Evolutionary conservation across 2,797 vertebrate species (phyloP).

Genomic region (Thripadectes ignobilis): DNA sequence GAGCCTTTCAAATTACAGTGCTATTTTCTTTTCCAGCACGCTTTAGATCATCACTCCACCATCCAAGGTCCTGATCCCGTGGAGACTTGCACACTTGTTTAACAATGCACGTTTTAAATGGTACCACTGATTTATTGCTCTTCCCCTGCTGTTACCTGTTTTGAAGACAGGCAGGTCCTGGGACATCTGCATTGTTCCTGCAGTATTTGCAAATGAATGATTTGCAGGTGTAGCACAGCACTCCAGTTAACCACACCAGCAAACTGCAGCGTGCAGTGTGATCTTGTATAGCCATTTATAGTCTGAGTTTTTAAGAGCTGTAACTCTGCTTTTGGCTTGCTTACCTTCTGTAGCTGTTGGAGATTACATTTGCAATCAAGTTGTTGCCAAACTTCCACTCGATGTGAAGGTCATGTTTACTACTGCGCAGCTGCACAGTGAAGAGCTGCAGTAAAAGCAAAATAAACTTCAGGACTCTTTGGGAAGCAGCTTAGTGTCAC

Average conservation of each 20-base stretch:
- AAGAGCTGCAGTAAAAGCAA: constrained; percentile 31
- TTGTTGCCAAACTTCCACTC: constrained; percentile 45
- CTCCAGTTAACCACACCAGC: background rate
- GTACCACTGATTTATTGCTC: background rate
- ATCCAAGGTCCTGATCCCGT: background rate
- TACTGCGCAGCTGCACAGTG: background rate
- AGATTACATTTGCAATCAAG: constrained; percentile 15
- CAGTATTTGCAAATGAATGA: background rate
- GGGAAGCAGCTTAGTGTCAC: background rate
- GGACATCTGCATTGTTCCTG: background rate
- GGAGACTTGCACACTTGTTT: background rate
- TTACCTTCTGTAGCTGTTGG: constrained; percentile 13
- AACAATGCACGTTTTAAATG: background rate
- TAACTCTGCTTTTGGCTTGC: constrained; percentile 38
- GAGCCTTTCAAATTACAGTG: background rate
- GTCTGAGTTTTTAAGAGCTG: constrained; percentile 37
- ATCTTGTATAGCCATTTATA: constrained; percentile 50
- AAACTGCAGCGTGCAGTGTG: background rate
- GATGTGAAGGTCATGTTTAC: constrained; percentile 48
- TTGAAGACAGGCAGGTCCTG: background rate
- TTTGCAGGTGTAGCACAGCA: background rate
- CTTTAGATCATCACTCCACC: background rate
- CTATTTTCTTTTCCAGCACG: background rate
- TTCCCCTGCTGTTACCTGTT: background rate
- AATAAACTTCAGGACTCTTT: constrained; percentile 36